Base-by-base conservation (phyloP, 2,888 invertebrate species). In the Drosophila planitibia region DNA sequence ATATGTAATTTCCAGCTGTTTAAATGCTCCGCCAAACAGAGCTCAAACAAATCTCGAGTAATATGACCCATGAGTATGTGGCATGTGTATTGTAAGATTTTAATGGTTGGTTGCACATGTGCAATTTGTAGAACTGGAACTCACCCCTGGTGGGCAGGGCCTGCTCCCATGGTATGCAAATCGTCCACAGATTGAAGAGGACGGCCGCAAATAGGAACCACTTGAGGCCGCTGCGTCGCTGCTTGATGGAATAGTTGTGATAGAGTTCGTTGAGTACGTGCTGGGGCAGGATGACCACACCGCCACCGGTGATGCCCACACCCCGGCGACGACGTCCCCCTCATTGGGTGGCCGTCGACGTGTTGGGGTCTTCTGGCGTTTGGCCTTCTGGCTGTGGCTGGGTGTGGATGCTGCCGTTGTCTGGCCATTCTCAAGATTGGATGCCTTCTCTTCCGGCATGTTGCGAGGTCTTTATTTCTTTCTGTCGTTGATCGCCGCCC, bases 221-320 rank as follows among this genome's bases (percentile, higher is more conserved):
- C 91, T 95, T 95, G 52, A 96, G 93, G 39, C 96, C 96, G 55
- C 95, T 95, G 57, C 96, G 94, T 85, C 96, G 95, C 91, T 96
- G 96, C 86, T 96, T 95, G 54, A 95, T 94, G 85, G 96, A 95
- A 92, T 96, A 96, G 74, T 95, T 95, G 81, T 96, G 96, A 91
- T 96, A 97, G 7, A 96, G 94, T 85, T 95, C 95, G 91, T 96
- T 96, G 78, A 96, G 94, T 60, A 96, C 95, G 12, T 95, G 94
- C 87, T 95, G 95, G 41, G 95, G 93, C 33, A 93, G 85, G 39
- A 89, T 91, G 49, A 93, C 93, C 52, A 91, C 87, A 55, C 86
- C 89, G 19, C 86, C 92, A 14, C 83, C 86, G 22, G 85, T 85
- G 66, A 81, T 86, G 55, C 86, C 83, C 9, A 82, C 80, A 28